Conservation (phyloP, 1,140 invertebrate genomes). For the Drosophila lini region DNA sequence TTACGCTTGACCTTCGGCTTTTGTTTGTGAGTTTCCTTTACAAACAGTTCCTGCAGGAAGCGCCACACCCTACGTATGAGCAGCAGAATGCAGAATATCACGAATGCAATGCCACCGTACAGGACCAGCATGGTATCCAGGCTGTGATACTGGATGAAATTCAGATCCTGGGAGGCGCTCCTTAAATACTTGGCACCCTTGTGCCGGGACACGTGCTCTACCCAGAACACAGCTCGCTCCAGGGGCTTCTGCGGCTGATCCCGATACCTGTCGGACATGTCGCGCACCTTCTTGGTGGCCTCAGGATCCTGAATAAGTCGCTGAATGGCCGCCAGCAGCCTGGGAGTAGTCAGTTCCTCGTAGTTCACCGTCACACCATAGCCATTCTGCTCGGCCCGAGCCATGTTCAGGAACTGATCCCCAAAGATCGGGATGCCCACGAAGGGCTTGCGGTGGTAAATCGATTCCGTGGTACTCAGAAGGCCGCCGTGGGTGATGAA, state of each 20-base stretch:
- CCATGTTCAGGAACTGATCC: conserved; percentile 87
- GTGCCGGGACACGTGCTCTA: conserved; percentile 89
- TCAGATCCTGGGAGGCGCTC: conserved; percentile 85
- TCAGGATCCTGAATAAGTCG: conserved; percentile 55
- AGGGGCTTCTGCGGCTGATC: conserved; percentile 87
- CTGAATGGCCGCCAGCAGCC: conserved; percentile 53
- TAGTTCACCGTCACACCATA: conserved; percentile 83
- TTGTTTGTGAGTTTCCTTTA: not conserved
- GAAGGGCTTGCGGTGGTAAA: conserved; percentile 89
- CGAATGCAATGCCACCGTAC: conserved; percentile 66
- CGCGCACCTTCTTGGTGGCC: conserved; percentile 84
- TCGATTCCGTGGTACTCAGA: conserved; percentile 89
- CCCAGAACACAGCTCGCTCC: conserved; percentile 89
- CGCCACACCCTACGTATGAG: conserved; percentile 45
- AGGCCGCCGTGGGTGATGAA: conserved; percentile 91
- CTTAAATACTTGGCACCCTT: conserved; percentile 85
- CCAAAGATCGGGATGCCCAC: conserved; percentile 89
- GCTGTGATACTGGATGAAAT: conserved; percentile 86
- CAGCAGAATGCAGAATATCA: conserved; percentile 36
- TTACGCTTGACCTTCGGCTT: conserved; percentile 25
- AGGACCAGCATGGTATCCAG: conserved; percentile 84
- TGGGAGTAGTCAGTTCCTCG: conserved; percentile 48
- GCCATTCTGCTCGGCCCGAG: conserved; percentile 84
- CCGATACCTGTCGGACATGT: conserved; percentile 86
- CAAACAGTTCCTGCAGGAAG: conserved; percentile 45